Conservation (phyloP, 2,888 invertebrate genomes). For the Drosophila cognata region DNA sequence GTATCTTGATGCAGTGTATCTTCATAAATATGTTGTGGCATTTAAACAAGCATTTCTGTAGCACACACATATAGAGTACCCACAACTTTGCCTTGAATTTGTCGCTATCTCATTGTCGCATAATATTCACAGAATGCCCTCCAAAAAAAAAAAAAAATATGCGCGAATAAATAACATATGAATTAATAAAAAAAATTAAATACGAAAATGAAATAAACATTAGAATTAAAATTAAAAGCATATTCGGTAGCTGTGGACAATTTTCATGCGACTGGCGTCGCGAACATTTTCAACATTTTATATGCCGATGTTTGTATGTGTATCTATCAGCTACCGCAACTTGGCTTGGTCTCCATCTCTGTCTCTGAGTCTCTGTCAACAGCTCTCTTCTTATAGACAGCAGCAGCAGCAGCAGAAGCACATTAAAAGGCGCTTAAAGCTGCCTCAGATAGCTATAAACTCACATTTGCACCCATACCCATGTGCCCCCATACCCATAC, state of each 20-base stretch:
- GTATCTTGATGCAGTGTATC: slow-evolving; percentile 26
- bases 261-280: slow-evolving; percentile 68
- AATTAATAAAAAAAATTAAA: slow-evolving; percentile 23
- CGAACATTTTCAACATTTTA: slow-evolving; percentile 48
- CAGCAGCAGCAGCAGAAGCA: slow-evolving; percentile 31
- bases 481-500: slow-evolving; percentile 21
- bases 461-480: slow-evolving; percentile 25
- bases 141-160: slow-evolving; percentile 44
- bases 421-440: slow-evolving; percentile 71
- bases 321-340: slow-evolving; percentile 20
- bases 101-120: slow-evolving; percentile 43
- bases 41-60: slow-evolving; percentile 23
- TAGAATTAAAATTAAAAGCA: slow-evolving; percentile 52
- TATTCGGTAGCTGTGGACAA: slow-evolving; percentile 35
- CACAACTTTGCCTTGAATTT: slow-evolving; percentile 54
- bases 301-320: slow-evolving; percentile 2
- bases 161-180: slow-evolving; percentile 26
- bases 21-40: slow-evolving; percentile 47
- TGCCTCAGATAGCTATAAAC: slow-evolving; percentile 36
- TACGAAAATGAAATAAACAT: slow-evolving; percentile 43
- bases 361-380: slow-evolving; percentile 12
- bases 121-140: slow-evolving; percentile 45
- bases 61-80: slow-evolving; percentile 19
- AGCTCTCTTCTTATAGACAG: slow-evolving; percentile 46
- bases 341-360: slow-evolving; percentile 16